phyloP scores from a whole-genome alignment of 2,888 invertebrate species.

The Sussaba pulchella region DNA sequence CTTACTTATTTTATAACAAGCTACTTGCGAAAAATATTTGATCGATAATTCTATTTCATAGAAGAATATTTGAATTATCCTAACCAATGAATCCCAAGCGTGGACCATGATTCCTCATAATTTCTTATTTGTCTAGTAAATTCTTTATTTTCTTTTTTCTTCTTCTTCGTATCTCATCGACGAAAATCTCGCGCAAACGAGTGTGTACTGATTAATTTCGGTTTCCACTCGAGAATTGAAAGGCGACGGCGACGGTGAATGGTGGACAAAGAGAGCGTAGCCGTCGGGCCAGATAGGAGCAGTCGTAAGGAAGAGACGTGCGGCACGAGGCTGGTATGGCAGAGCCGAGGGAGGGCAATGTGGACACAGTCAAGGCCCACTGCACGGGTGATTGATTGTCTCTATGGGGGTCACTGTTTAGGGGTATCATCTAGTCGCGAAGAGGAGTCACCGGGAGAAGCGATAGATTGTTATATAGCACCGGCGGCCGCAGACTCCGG shows the following conservation, averaged over 20 bases:
- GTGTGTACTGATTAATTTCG: background rate
- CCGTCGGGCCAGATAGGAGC: constrained; percentile 21
- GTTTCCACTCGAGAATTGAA: too few relatives aligned
- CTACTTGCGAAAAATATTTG: too few relatives aligned
- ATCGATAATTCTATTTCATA: too few relatives aligned
- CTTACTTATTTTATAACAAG: too few relatives aligned
- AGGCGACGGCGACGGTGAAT: constrained; percentile 28
- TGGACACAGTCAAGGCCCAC: constrained; percentile 84
- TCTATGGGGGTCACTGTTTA: constrained; percentile 81
- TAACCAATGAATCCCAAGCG: too few relatives aligned
- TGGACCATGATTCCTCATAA: too few relatives aligned
- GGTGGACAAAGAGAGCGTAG: constrained; percentile 21
- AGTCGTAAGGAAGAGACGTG: constrained; percentile 8
- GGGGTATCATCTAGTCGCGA: constrained; percentile 80
- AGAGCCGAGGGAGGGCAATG: constrained; percentile 74
- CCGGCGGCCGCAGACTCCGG: constrained; percentile 48
- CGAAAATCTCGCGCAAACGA: background rate
- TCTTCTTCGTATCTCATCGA: background rate
- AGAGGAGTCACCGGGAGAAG: constrained; percentile 69
- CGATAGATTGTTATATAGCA: constrained; percentile 44
- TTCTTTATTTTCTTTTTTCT: too few relatives aligned
- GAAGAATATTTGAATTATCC: too few relatives aligned
- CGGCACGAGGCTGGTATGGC: background rate
- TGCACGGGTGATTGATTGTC: constrained; percentile 83
- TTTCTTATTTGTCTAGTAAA: too few relatives aligned